phyloP scores from a whole-genome alignment of 2,113 vertebrate genomes.

The Marcusenius ussheri region DNA sequence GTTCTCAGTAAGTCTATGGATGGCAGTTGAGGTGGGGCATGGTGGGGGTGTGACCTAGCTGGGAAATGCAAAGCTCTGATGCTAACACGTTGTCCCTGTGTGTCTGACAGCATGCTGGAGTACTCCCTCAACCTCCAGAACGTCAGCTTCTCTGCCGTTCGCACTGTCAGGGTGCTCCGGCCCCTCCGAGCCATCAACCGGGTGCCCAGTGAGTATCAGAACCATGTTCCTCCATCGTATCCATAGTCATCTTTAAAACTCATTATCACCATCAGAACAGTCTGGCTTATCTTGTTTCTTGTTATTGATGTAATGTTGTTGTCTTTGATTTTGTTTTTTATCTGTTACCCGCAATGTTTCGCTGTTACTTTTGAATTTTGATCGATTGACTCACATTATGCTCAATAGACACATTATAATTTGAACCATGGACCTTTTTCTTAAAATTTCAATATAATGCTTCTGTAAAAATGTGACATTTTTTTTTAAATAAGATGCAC shows the following conservation, averaged over 20 bases:
- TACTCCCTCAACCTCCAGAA: slow-evolving; percentile 97
- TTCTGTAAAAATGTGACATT: no score
- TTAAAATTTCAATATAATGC: no score
- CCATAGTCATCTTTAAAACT: background rate
- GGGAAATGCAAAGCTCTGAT: background rate
- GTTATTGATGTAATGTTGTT: background rate
- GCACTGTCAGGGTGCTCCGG: slow-evolving; percentile 90
- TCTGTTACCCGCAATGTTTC: background rate
- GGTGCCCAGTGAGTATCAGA: slow-evolving; percentile 79
- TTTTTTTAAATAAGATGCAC: no score
- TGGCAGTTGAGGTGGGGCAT: background rate
- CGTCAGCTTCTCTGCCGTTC: slow-evolving; percentile 90
- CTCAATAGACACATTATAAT: background rate
- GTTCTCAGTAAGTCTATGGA: background rate
- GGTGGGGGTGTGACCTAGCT: background rate
- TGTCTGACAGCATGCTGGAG: slow-evolving; percentile 83
- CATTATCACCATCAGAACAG: background rate
- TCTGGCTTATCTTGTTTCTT: background rate
- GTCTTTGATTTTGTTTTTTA: background rate
- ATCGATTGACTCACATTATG: background rate
- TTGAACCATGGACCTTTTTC: no score
- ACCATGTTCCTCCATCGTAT: background rate
- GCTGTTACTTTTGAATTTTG: background rate
- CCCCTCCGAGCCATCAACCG: slow-evolving; percentile 95
- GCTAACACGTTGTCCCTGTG: background rate